Percentiles rank a stretch among this genome's conserved stretches.
Conservation (phyloP, 2,113 vertebrate genomes). For the Scolopax mira region DNA sequence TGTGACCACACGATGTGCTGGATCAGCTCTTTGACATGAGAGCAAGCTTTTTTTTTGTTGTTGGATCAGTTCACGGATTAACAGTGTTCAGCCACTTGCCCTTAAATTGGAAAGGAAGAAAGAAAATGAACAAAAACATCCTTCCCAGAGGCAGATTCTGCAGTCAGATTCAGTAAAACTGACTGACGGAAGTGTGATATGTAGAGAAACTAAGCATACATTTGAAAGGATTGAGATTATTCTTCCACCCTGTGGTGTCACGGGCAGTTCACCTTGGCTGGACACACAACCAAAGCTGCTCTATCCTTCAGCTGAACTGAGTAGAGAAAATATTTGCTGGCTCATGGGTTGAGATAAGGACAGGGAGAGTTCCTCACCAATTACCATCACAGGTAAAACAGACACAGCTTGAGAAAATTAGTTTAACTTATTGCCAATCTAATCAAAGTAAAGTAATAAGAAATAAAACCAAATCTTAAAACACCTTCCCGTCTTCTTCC, state of each 20-base stretch:
- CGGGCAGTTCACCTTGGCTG: background rate
- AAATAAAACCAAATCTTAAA: background rate
- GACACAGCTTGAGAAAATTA: background rate
- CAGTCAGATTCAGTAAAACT: background rate
- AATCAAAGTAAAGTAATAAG: background rate
- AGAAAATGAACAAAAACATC: background rate
- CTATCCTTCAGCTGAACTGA: background rate
- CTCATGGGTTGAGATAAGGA: background rate
- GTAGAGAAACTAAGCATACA: background rate
- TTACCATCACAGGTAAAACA: background rate
- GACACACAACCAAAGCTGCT: background rate
- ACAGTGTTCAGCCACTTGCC: background rate
- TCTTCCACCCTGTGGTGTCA: background rate
- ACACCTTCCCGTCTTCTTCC: background rate
- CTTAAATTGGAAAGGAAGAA: background rate
- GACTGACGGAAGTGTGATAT: background rate
- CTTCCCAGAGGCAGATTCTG: background rate
- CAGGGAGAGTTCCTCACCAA: background rate
- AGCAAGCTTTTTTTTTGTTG: background rate
- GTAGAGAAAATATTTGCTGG: background rate
- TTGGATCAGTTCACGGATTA: background rate
- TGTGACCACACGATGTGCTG: background rate
- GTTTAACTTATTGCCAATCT: background rate
- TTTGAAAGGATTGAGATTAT: background rate
- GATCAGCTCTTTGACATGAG: background rate